Conservation (phyloP, 1,140 invertebrate species). For the Orchesella cincta region DNA sequence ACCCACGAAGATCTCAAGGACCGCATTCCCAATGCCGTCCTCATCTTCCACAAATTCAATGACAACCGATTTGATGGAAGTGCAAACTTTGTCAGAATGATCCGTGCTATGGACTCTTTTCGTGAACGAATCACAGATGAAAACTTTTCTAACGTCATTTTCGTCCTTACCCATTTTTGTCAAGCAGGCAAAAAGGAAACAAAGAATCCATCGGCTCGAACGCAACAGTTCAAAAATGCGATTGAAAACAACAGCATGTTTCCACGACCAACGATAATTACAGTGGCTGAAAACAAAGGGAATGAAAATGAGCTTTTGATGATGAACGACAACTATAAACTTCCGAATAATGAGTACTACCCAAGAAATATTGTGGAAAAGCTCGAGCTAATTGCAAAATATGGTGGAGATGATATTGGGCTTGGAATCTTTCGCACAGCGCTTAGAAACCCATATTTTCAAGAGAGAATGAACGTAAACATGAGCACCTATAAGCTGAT, state of each 20-base stretch:
- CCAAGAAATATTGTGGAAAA: conserved; percentile 34
- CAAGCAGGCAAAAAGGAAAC: background rate
- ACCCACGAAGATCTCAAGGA: conserved; percentile 32
- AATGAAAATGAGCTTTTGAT: background rate
- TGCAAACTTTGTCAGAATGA: conserved; percentile 32
- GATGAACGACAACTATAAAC: conserved; percentile 24
- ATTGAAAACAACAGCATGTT: conserved; percentile 33
- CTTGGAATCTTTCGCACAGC: conserved; percentile 20
- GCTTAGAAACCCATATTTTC: conserved; percentile 32
- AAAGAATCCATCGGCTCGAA: background rate
- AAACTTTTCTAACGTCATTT: conserved; percentile 39
- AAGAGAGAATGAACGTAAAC: too few relatives aligned
- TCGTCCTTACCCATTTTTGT: conserved; percentile 34
- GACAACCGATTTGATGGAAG: conserved; percentile 35
- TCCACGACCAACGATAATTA: conserved; percentile 24
- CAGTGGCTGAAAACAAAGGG: conserved; percentile 30
- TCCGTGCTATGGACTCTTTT: conserved; percentile 21
- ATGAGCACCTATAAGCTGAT: too few relatives aligned
- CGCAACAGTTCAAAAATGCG: conserved; percentile 6
- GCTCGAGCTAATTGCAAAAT: background rate
- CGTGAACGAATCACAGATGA: conserved; percentile 25
- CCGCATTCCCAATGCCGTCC: conserved; percentile 33
- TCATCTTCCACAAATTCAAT: conserved; percentile 35
- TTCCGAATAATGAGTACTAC: conserved; percentile 38
- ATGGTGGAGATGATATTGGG: conserved; percentile 11